Base-by-base conservation (phyloP, 2,888 invertebrate species). In the Caenorhabditis imperialis region DNA sequence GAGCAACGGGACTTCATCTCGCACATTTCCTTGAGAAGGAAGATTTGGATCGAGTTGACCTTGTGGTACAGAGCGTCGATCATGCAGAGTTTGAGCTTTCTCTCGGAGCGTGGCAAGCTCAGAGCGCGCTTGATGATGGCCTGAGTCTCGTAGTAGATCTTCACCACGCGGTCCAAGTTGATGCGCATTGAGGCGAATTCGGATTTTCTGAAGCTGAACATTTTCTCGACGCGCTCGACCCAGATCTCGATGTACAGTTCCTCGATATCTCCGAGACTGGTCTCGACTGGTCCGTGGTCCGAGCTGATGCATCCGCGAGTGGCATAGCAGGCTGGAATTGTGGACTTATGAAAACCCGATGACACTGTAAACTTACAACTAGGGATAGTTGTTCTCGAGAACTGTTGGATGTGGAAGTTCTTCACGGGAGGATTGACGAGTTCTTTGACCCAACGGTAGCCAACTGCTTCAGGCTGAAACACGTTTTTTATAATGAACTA, bases 1-100 rank as follows among this genome's bases (percentile, higher is more conserved):
- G n/a, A n/a, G n/a, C n/a, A n/a, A 37, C 22, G 35, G 35, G 33
- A n/a, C 2, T n/a, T 47, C 16, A 10, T 12, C 18, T 23, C 40
- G 18, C 53, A 53, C 0, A 53, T 18, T 38, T 53, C 53, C 12
- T n/a, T 53, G 8, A 53, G 14, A 5, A 48, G 33, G 20, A 48
- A 48, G 2, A 48, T 14, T 8, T 33, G 33, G 10, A 33, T 16
- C 0, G 48, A 30, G 27, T 48, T 30, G 12, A 33, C 14, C 23
- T 22, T 30, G 8, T 30, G 48, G 16, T 27, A 12, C 4, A 48
- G 12, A 48, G 8, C 27, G 6, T 33, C 20, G 33, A 48, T 20
- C 4, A 33, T 48, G 8, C 33, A 10, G 10, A n/a, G 8, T 2
- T 47, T 47, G 0, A 33, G 18, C n/a, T 18, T 20, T 2, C 16